Evolutionary conservation across 2,888 invertebrate genomes (phyloP), one percentile per base, ranked within the genome.

Genomic region (Acronicta aceris): DNA sequence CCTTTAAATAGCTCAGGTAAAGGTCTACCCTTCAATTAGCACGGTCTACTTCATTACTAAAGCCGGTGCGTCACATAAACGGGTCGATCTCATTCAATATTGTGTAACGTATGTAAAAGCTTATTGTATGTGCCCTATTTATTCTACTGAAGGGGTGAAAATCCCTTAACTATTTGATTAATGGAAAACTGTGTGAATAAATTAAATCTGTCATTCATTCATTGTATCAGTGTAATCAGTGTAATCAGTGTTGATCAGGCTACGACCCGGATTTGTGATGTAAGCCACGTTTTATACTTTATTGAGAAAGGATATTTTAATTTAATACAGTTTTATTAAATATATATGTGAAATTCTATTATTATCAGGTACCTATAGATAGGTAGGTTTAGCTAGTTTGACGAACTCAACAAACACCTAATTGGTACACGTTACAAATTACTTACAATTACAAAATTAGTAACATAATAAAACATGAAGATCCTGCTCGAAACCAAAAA

Each of bases 21-120:
- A 85, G 84, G 79, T 65, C 71, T 65, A 64, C 75, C 83, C 84
- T 86, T 79, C 86, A 83, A 87, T 89, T 88, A 82, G 86, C 87
- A 83, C 91, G 87, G 88, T 89, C 89, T 87, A 89, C 81, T 92
- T 91, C 89, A 89, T 90, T 89, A 89, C 89, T 88, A 87, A 87
- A 83, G 79, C 59, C 50, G 53, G 43, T 48, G 43, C 55, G 21
- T 51, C 56, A 57, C 41, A 50, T 17, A 49, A 48, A 9, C 59
- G 49, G 38, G 46, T 46, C 55, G 49, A 55, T 49, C 27, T 45
- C 54, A 48, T 55, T 53, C 43, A 45, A 53, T 58, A 40, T 40
- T 12, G 50, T 33, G 12, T 33, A 33, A 33, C 33, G 25, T 45
- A 27, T 52, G 15, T 40, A 43, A 13, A 46, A 53, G 36, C 16